Conservation (phyloP, 2,113 vertebrate genomes). For the Chrysochloris asiatica region DNA sequence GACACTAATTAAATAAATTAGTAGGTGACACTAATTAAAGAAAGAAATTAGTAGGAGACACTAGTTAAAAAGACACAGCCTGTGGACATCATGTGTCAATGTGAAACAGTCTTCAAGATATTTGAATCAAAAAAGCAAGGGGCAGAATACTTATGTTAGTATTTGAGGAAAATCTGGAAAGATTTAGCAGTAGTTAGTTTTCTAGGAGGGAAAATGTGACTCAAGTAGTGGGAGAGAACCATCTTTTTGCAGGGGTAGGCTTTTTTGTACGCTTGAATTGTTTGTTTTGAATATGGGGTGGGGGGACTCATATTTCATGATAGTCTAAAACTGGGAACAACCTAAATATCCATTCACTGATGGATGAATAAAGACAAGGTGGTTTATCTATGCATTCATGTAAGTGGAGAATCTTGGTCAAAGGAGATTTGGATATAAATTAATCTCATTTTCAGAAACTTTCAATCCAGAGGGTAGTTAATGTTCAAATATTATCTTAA, state of each 20-base stretch:
- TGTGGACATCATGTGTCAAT: neutral
- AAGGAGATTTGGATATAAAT: slow-evolving; percentile 10
- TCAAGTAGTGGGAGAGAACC: neutral
- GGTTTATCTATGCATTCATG: neutral
- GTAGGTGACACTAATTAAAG: neutral
- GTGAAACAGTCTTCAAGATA: neutral
- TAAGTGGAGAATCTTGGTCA: neutral
- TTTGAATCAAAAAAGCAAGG: neutral
- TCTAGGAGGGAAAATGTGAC: neutral
- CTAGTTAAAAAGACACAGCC: neutral
- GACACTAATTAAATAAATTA: neutral
- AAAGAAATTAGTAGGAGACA: neutral
- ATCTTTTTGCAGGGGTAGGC: neutral
- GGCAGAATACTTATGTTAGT: neutral
- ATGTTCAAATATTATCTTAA: neutral
- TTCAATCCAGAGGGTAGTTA: neutral
- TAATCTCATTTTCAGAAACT: slow-evolving; percentile 1
- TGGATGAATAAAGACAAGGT: neutral
- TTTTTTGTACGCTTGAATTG: neutral
- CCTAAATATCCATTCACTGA: neutral
- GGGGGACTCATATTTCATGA: neutral
- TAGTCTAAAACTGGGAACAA: neutral
- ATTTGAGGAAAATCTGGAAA: slow-evolving; percentile 12
- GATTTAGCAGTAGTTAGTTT: neutral
- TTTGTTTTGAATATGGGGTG: neutral